phyloP scores from a whole-genome alignment of 1,140 invertebrate species.

The Atta cephalotes region DNA sequence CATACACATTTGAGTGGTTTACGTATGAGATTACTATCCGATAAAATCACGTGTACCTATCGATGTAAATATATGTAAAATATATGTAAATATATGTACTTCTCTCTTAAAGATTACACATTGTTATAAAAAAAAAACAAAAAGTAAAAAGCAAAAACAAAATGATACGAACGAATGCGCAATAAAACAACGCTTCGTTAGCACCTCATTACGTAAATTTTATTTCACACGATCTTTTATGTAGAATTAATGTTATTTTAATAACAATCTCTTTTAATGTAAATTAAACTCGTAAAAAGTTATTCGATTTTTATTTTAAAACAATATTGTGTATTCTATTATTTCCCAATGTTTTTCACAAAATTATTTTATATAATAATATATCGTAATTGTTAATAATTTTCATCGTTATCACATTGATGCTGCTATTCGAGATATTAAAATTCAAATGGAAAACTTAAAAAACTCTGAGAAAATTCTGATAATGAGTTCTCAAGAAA shows the following conservation, averaged over 20 bases:
- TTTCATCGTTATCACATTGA: neutral
- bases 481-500: conserved; percentile 6
- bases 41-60: neutral
- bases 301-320: neutral
- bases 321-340: neutral
- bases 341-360: neutral
- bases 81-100: neutral
- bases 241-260: neutral
- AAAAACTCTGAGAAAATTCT: neutral
- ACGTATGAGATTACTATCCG: conserved; percentile 29
- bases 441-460: conserved; percentile 17
- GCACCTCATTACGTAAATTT: neutral
- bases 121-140: neutral
- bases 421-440: neutral
- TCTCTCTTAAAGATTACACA: neutral
- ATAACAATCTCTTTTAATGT: neutral
- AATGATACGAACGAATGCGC: neutral
- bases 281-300: neutral
- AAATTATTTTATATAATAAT: neutral
- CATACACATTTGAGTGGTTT: conserved; percentile 8
- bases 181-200: neutral
- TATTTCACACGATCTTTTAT: neutral
- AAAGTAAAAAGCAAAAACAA: neutral
- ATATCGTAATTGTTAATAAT: neutral
- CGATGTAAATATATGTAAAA: neutral